Percentiles rank a stretch among this genome's conserved stretches.
Evolutionary conservation across 2,888 invertebrate genomes (phyloP).

Genomic region (Agrotis exclamationis): DNA sequence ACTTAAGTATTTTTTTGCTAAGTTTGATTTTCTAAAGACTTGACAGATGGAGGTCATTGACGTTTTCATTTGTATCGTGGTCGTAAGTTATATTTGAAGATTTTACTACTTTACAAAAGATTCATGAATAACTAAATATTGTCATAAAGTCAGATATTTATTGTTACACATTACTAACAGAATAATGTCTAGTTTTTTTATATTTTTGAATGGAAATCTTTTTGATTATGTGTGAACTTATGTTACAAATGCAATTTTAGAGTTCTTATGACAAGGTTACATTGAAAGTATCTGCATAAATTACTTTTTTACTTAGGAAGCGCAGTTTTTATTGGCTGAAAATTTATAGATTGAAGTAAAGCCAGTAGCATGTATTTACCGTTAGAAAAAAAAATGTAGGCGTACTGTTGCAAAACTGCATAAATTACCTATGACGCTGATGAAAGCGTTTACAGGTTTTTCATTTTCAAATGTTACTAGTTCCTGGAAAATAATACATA

Average conservation of each 20-base stretch:
- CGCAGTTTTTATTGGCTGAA: slow-evolving; percentile 36
- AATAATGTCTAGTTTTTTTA: slow-evolving; percentile 5
- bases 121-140: slow-evolving; percentile 15
- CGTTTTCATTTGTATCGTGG: too few species aligned
- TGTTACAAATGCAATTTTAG: slow-evolving; percentile 45
- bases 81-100: too few species aligned
- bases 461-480: slow-evolving; percentile 4
- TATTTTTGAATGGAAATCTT: slow-evolving; percentile 29
- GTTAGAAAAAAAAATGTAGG: slow-evolving; percentile 18
- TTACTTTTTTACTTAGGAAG: slow-evolving; percentile 43
- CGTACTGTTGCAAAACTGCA: slow-evolving; percentile 10
- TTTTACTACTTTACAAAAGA: slow-evolving; percentile 31
- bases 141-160: slow-evolving; percentile 24
- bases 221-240: slow-evolving; percentile 34
- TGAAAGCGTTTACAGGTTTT: slow-evolving; percentile 16
- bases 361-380: slow-evolving; percentile 44
- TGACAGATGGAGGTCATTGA: too few species aligned
- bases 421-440: slow-evolving; percentile 30
- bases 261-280: slow-evolving; percentile 37
- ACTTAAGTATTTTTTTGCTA: too few species aligned
- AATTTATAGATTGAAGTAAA: slow-evolving; percentile 42
- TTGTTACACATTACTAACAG: slow-evolving; percentile 11
- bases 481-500: slow-evolving; percentile 15
- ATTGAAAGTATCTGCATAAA: slow-evolving; percentile 9
- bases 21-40: too few species aligned